A percentile compares a stretch with the other conserved stretches of the same genome.
Evolutionary conservation across 2,113 vertebrate species (phyloP).

Genomic region (Potamarius usumacintae): DNA sequence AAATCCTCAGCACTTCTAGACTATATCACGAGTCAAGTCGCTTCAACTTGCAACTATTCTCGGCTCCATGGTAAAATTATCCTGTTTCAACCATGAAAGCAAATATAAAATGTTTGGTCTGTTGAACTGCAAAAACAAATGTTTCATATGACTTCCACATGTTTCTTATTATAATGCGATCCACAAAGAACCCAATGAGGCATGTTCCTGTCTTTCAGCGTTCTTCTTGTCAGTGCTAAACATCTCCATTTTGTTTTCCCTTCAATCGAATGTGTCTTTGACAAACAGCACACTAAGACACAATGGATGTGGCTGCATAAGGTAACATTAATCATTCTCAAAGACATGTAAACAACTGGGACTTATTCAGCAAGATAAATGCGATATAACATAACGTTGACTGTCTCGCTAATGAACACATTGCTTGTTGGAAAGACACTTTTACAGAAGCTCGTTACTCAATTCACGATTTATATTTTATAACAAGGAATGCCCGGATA

Average conservation of each 20-base stretch:
- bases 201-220: conserved; percentile 54
- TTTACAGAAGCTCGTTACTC: background rate
- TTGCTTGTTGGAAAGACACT: background rate
- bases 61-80: background rate
- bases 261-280: background rate
- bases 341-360: background rate
- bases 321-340: conserved; percentile 24
- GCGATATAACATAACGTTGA: background rate
- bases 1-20: background rate
- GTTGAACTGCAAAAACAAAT: conserved; percentile 34
- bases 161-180: conserved; percentile 61
- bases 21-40: background rate
- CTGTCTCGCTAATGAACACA: background rate
- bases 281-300: conserved; percentile 27
- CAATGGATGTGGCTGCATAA: background rate
- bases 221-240: conserved; percentile 37
- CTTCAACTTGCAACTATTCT: background rate
- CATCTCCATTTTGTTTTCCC: conserved; percentile 26
- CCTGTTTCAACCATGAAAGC: conserved; percentile 7
- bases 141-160: conserved; percentile 63
- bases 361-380: background rate
- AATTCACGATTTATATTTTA: background rate
- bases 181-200: conserved; percentile 58
- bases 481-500: background rate
- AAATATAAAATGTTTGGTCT: conserved; percentile 11